Conservation (phyloP, 2,888 invertebrate species). For the Prosapia bicincta region DNA sequence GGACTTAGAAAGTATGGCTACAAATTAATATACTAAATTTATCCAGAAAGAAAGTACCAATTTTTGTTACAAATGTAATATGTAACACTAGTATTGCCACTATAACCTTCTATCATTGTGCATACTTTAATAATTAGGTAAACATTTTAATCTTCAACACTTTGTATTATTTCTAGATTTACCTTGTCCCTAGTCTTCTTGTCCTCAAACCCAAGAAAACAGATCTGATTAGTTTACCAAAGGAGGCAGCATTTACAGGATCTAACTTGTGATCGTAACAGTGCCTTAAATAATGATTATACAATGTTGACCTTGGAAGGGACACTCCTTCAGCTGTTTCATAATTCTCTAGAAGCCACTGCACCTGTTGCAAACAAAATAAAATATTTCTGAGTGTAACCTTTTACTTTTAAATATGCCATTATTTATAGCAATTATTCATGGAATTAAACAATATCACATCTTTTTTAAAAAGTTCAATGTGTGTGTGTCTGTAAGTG, state of each 20-base stretch:
- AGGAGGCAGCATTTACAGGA: conserved; percentile 98
- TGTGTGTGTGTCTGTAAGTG: no score
- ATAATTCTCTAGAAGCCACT: conserved; percentile 97
- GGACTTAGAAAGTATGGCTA: no score
- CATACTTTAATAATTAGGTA: no score
- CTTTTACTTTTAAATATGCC: neutral
- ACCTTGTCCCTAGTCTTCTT: conserved; percentile 89
- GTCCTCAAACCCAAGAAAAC: conserved; percentile 96
- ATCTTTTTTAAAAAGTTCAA: no score
- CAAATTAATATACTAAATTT: no score
- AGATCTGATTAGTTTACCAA: conserved; percentile 97
- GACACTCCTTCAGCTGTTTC: conserved; percentile 96
- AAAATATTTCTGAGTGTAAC: neutral
- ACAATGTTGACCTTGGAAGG: conserved; percentile 90
- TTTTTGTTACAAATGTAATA: no score
- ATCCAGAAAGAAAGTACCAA: no score
- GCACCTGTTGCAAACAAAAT: conserved; percentile 55
- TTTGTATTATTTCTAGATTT: no score
- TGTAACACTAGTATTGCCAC: no score
- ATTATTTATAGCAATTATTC: neutral
- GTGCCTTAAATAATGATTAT: conserved; percentile 95
- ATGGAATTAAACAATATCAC: no score
- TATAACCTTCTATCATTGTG: no score
- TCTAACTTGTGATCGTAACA: conserved; percentile 91
- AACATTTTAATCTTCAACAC: no score